Percentiles rank a stretch among this genome's conserved stretches.
Evolutionary conservation across 2,113 vertebrate genomes (phyloP).

Genomic region (Leptobrachium leishanense): DNA sequence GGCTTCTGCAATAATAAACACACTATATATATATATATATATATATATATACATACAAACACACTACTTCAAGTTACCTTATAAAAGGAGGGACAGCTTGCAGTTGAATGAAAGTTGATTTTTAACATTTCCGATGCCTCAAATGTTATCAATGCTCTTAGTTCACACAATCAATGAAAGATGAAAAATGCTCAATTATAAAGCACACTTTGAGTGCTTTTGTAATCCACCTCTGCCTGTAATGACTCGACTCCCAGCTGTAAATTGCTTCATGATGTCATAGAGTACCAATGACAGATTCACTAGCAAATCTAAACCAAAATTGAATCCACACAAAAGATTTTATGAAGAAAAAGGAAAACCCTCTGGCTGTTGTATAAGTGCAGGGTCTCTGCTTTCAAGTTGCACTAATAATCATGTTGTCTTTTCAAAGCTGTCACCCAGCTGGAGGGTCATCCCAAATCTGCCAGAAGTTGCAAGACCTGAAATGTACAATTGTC

Average conservation of each 20-base stretch:
- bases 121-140: too few species aligned
- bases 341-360: slow-evolving; percentile 16
- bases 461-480: slow-evolving; percentile 36
- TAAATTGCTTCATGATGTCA: slow-evolving; percentile 9
- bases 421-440: slow-evolving; percentile 57
- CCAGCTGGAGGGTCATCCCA: slow-evolving; percentile 53
- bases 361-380: background rate
- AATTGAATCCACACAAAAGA: slow-evolving; percentile 4
- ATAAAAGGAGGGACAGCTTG: too few species aligned
- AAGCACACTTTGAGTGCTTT: background rate
- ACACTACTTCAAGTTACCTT: too few species aligned
- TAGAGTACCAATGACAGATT: background rate
- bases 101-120: too few species aligned
- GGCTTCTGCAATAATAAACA: too few species aligned
- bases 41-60: too few species aligned
- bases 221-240: background rate
- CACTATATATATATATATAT: too few species aligned
- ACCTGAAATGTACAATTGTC: slow-evolving; percentile 38
- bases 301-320: slow-evolving; percentile 25
- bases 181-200: too few species aligned
- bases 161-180: too few species aligned
- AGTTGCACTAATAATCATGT: slow-evolving; percentile 55
- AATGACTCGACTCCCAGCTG: slow-evolving; percentile 4
- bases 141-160: too few species aligned
- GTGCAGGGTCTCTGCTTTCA: slow-evolving; percentile 11